Evolutionary conservation across 1,140 invertebrate genomes (phyloP), one percentile per base, ranked within the genome.

Genomic region (Epicauta chinensis): DNA sequence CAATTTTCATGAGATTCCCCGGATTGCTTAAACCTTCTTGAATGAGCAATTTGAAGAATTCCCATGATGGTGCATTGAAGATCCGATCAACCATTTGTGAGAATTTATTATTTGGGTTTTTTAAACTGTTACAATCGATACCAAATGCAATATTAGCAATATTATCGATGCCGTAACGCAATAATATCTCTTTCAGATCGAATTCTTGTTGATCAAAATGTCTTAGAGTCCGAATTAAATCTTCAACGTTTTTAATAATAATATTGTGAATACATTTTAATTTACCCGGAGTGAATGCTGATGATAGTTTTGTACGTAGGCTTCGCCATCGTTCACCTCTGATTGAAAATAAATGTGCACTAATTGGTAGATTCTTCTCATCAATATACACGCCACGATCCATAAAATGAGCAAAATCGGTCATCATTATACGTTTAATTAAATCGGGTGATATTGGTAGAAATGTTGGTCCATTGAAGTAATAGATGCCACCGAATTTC

Each of bases 251-350:
- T 35, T 58, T 13, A 14, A 43, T 16, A 1, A 62, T 9, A 32
- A 56, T 56, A 9, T 53, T 42, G 47, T 71, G 72, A 70, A 77
- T 75, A 6, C 47, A 52, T 55, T 71, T 76, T 48, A 79, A 60
- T 57, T 75, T 76, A 0, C 70, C 70, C 14, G 72, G 70, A 1
- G 75, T 71, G 57, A 78, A 77, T 9, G 75, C 70, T 12, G 73
- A 72, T 1, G 70, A 70, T 16, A 78, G 45, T 43, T 71, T 71
- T 11, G 32, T 52, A 41, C 77, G 53, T 1, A 77, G 55, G 45
- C 63, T 59, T 55, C 69, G 75, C 77, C 77, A 79, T 44, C 66
- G 57, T 30, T 66, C 51, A n/a, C 72, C 75, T 14, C 59, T 56
- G 13, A 73, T 35, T 3, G 56, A 57, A 43, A 80, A 72, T 30